Conservation (phyloP, 2,797 vertebrate species). For the Gymnopithys bicolor region DNA sequence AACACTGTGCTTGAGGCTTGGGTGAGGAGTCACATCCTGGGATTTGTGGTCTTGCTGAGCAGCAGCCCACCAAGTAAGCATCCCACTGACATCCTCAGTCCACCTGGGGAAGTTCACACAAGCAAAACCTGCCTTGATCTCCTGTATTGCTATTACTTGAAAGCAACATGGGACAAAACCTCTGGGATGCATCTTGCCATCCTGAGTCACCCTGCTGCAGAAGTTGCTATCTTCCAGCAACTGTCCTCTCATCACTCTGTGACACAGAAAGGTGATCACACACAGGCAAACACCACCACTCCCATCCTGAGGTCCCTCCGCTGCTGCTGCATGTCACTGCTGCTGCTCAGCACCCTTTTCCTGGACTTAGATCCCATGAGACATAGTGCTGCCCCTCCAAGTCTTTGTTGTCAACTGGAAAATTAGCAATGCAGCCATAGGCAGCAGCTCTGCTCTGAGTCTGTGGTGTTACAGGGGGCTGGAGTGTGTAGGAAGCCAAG, state of each 20-base stretch:
- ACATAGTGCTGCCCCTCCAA: background rate
- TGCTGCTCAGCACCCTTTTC: background rate
- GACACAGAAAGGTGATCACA: background rate
- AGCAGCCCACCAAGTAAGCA: background rate
- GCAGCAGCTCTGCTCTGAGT: background rate
- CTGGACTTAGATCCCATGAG: background rate
- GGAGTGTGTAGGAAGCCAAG: background rate
- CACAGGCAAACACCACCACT: background rate
- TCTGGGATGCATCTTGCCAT: background rate
- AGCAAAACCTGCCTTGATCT: background rate
- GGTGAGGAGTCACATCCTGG: background rate
- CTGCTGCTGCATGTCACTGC: background rate
- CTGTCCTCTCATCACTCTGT: background rate
- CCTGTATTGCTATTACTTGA: background rate
- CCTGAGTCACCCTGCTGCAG: background rate
- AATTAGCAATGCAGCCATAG: background rate
- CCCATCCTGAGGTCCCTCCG: background rate
- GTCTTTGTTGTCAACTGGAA: background rate
- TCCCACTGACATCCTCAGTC: background rate
- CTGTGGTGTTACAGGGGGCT: background rate
- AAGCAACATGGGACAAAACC: background rate
- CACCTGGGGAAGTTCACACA: background rate
- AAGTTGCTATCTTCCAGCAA: background rate
- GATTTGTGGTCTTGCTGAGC: accelerated
- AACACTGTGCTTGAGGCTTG: background rate